Base-by-base conservation (phyloP, 2,888 invertebrate genomes). In the Abrostola tripartita region DNA sequence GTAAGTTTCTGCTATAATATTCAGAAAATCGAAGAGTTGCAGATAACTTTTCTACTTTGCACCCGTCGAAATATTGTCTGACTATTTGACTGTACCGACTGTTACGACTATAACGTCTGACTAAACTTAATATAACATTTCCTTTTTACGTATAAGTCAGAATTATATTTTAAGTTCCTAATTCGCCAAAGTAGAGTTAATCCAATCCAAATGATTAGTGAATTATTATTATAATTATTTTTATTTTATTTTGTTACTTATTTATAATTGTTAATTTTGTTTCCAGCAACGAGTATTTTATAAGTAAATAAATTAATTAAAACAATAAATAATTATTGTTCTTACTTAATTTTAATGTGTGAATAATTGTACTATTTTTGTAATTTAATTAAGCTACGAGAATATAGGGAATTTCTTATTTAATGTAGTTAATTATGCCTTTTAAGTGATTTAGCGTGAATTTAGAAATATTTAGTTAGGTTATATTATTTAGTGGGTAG, bases 141-240 rank as follows among this genome's bases (percentile, higher is more conserved):
- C 50, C 14, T 44, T 35, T 35, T 42, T 50, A 68, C 47, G 10
- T 60, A 14, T 77, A 76, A 73, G 69, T 53, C 47, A 57, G 64
- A 65, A 78, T 71, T 60, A 53, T 68, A 63, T 65, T 73, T 76
- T 78, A 75, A 81, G 82, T 83, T 83, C 83, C 83, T 83, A 81
- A 75, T 69, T 68, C 40, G 81, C 83, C 83, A 83, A 83, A 83
- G 78, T 81, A 80, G 71, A 71, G 67, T 72, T 68, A 69, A 74
- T 56, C 24, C 44, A 72, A 72, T 66, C 72, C 72, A 81, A 81
- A 79, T 68, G 50, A 65, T 65, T 68, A 76, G 70, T 70, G 61
- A 78, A 65, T 75, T 76, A 66, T 73, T 62, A 41, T 14, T 52
- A 24, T 24, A 24, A 24, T 24, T 24, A 24, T 47, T 44, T 14